A percentile compares a stretch with the other conserved stretches of the same genome.
Evolutionary conservation across 2,888 invertebrate species (phyloP).

Genomic region (Sicus ferrugineus): DNA sequence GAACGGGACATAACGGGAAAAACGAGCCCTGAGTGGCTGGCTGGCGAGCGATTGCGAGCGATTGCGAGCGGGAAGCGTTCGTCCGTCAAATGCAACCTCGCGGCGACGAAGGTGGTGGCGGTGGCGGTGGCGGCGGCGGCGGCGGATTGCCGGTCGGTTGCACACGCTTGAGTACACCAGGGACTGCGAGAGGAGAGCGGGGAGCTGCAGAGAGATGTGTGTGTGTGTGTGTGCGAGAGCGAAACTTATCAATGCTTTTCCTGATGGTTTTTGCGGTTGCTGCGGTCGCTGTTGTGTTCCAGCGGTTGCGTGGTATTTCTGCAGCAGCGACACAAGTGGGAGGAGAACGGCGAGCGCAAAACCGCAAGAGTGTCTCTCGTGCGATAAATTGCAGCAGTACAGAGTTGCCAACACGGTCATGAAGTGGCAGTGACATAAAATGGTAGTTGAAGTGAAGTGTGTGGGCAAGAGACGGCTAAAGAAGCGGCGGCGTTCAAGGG

Average conservation of each 20-base stretch:
- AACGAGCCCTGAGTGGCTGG: too few relatives aligned
- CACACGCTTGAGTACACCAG: neutral
- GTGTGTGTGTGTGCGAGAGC: neutral
- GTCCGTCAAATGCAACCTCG: slow-evolving; percentile 31
- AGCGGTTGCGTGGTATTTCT: neutral
- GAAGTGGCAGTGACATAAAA: slow-evolving; percentile 20
- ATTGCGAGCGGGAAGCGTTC: slow-evolving; percentile 21
- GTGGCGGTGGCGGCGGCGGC: neutral
- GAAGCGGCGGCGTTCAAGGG: neutral
- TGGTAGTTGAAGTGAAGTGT: neutral
- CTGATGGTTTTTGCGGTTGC: slow-evolving; percentile 19
- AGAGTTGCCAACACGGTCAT: slow-evolving; percentile 13
- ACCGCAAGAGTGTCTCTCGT: neutral
- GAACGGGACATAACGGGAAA: slow-evolving; percentile 2
- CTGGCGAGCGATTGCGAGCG: neutral
- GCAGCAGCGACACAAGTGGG: neutral
- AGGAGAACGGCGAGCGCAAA: neutral
- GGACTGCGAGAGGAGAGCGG: neutral
- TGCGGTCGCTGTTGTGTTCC: slow-evolving; percentile 20
- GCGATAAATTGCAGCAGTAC: slow-evolving; percentile 30
- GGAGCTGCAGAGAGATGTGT: neutral
- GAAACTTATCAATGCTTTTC: slow-evolving; percentile 16
- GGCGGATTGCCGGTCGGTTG: neutral
- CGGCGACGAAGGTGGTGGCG: neutral
- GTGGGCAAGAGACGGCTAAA: neutral